phyloP scores from a whole-genome alignment of 2,888 invertebrate genomes.

The Andricus curvator region DNA sequence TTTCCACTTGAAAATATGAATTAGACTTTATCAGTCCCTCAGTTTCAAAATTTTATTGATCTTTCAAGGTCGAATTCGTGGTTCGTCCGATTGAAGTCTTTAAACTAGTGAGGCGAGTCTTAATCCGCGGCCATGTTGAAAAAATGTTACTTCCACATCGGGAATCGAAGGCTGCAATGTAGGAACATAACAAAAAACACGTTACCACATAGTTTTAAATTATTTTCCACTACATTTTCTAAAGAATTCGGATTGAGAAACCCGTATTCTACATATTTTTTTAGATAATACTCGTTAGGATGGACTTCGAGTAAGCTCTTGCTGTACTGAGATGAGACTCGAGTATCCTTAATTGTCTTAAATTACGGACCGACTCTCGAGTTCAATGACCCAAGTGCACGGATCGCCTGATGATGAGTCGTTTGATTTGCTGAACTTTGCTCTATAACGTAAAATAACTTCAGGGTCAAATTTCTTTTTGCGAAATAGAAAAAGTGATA shows the following conservation, averaged over 20 bases:
- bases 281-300: background rate
- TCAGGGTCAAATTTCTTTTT: background rate
- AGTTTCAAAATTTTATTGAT: background rate
- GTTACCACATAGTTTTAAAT: too few species aligned
- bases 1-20: background rate
- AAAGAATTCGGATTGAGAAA: background rate
- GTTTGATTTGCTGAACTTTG: conserved; percentile 39
- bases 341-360: conserved; percentile 29
- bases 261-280: background rate
- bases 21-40: background rate
- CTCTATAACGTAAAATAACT: conserved; percentile 21
- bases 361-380: conserved; percentile 21
- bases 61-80: background rate
- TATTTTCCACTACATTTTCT: background rate
- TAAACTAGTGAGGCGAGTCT: background rate
- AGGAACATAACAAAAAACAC: too few species aligned
- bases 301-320: background rate
- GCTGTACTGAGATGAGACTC: background rate
- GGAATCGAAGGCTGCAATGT: too few species aligned
- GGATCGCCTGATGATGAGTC: conserved; percentile 20
- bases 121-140: background rate
- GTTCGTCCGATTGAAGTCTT: background rate
- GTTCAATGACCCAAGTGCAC: conserved; percentile 33
- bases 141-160: too few species aligned
- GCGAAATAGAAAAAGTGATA: background rate